Evolutionary conservation across 2,888 invertebrate species (phyloP).

Genomic region (Mimachlamys varia): DNA sequence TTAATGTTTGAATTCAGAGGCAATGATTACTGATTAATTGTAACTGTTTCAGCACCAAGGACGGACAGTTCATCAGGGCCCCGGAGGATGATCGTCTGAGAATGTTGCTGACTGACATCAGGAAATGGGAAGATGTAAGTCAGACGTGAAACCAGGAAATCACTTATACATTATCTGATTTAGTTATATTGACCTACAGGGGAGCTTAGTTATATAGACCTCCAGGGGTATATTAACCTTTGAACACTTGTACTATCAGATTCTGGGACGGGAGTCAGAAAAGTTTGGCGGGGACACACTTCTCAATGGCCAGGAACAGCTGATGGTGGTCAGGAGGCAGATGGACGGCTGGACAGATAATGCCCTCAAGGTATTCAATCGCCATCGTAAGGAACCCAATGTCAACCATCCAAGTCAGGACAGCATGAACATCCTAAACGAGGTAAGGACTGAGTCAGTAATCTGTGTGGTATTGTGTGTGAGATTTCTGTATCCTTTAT

Average conservation of each 20-base stretch:
- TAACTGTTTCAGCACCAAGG: conserved; percentile 68
- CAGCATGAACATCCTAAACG: conserved; percentile 75
- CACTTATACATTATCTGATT: no score
- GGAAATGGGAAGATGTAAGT: conserved; percentile 73
- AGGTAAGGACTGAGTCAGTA: conserved; percentile 62
- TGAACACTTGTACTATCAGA: conserved; percentile 56
- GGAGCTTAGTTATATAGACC: no score
- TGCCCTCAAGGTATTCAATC: conserved; percentile 76
- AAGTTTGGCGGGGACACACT: conserved; percentile 79
- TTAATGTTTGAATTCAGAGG: no score
- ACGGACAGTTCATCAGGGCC: conserved; percentile 70
- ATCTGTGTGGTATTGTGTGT: no score
- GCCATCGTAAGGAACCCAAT: conserved; percentile 74
- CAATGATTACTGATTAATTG: neutral
- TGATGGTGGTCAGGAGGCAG: conserved; percentile 71
- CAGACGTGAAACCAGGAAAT: no score
- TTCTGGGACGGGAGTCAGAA: conserved; percentile 73
- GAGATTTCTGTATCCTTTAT: no score
- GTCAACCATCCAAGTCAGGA: conserved; percentile 74
- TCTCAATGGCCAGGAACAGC: conserved; percentile 74
- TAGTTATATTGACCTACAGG: neutral
- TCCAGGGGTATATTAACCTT: neutral
- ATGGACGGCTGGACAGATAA: conserved; percentile 80
- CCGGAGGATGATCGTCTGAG: conserved; percentile 69
- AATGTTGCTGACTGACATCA: conserved; percentile 67